Base-by-base conservation (phyloP, 1,140 invertebrate species). In the Copidosoma floridanum region DNA sequence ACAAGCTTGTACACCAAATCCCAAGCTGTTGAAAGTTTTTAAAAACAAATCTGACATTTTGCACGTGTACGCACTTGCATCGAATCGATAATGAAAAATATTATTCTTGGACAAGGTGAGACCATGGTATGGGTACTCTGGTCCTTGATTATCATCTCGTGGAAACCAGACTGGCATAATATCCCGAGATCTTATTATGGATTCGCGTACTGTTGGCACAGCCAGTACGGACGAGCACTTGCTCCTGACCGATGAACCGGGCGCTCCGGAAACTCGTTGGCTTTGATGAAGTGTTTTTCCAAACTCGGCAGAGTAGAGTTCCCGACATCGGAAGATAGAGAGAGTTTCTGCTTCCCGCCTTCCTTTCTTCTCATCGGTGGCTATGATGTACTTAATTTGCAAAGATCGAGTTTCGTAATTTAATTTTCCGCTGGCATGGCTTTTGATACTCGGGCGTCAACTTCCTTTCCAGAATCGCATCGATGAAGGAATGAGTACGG, bases 211-310 rank as follows among this genome's bases (percentile, higher is more conserved):
- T n/a, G n/a, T n/a, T n/a, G n/a, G n/a, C n/a, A n/a, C n/a, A n/a
- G n/a, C n/a, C n/a, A n/a, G n/a, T n/a, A n/a, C n/a, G n/a, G n/a
- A n/a, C n/a, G n/a, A n/a, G n/a, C n/a, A n/a, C n/a, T n/a, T n/a
- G n/a, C n/a, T n/a, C 46, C 48, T 46, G 46, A 29, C 35, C 23
- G 46, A 57, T 57, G 32, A 50, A 40, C 57, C 26, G 37, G 14
- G 26, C 26, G n/a, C n/a, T n/a, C n/a, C n/a, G 24, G 18, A 35
- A 58, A 43, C 37, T 44, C 7, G 37, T 52, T 24, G 57, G 44
- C 38, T 58, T 44, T 51, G 47, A 58, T 58, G 24, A 43, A 51
- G 47, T 58, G 26, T 58, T 51, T 58, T 58, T 58, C 38, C 38
- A 59, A 52, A 52, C 47, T 57, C 44, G 16, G n/a, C n/a, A 47